Percentiles rank a stretch among this genome's conserved stretches.
Evolutionary conservation across 2,888 invertebrate species (phyloP).

Genomic region (Trichogramma dendrolimi): DNA sequence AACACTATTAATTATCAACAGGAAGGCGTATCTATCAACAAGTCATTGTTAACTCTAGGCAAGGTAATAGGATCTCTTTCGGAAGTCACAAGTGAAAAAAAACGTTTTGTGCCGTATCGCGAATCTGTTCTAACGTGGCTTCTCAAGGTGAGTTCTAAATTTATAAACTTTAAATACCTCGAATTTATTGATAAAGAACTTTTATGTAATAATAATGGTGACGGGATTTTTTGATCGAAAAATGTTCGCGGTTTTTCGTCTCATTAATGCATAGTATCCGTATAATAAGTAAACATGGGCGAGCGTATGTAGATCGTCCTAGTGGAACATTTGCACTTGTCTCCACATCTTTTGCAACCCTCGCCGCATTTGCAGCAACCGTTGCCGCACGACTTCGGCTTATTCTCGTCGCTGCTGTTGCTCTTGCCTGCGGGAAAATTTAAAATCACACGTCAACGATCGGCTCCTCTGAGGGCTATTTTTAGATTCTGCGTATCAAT

Average conservation of each 20-base stretch:
- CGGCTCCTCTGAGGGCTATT: no score
- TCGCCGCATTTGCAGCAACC: slow-evolving; percentile 38
- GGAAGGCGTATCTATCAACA: slow-evolving; percentile 72
- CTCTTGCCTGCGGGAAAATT: slow-evolving; percentile 20
- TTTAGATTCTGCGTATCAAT: no score
- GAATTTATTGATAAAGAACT: not conserved
- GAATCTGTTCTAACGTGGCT: slow-evolving; percentile 79
- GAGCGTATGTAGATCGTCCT: slow-evolving; percentile 38
- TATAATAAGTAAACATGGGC: slow-evolving; percentile 44
- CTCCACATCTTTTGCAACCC: slow-evolving; percentile 39
- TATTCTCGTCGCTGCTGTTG: slow-evolving; percentile 12
- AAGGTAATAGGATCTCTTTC: slow-evolving; percentile 75
- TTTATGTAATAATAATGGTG: no score
- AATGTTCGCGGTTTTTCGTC: slow-evolving; percentile 1
- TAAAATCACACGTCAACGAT: not conserved
- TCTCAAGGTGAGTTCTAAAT: slow-evolving; percentile 59
- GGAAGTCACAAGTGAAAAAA: slow-evolving; percentile 55
- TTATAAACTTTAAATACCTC: slow-evolving; percentile 16
- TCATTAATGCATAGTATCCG: slow-evolving; percentile 43
- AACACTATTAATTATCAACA: slow-evolving; percentile 40
- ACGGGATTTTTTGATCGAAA: no score
- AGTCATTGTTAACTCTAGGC: slow-evolving; percentile 71
- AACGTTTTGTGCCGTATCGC: slow-evolving; percentile 70
- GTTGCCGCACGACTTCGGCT: slow-evolving; percentile 28
- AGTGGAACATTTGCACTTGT: slow-evolving; percentile 40